These are phyloP conservation scores for Drosophila aff. DNA, from an alignment of 1,140 invertebrate genomes.

Conservation along the genomic window DNA sequence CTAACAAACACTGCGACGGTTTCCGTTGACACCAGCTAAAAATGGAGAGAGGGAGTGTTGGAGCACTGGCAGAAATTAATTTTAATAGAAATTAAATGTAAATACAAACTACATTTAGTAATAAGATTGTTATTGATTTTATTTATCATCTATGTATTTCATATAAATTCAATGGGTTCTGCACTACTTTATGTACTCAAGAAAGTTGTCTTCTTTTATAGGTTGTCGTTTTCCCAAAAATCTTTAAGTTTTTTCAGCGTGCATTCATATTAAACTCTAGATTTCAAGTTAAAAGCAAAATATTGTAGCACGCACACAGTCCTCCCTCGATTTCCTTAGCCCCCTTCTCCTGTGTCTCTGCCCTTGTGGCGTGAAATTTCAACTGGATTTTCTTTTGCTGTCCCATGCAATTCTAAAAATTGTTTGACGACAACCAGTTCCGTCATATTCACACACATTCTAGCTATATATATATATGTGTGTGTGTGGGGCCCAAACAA, in stretches of 20 bases:
- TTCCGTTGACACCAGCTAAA: slow-evolving; percentile 67
- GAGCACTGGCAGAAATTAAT: slow-evolving; percentile 4
- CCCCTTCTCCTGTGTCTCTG: not conserved
- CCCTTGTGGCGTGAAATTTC: slow-evolving; percentile 39
- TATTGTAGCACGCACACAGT: slow-evolving; percentile 59
- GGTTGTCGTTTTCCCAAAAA: not conserved
- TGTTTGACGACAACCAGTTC: slow-evolving; percentile 74
- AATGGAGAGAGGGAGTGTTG: slow-evolving; percentile 1
- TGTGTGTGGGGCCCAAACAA: slow-evolving; percentile 37
- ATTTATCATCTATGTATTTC: not conserved
- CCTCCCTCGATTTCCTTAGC: not conserved
- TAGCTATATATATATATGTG: not conserved
- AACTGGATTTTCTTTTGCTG: slow-evolving; percentile 46
- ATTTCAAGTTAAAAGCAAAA: slow-evolving; percentile 75
- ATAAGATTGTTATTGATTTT: not conserved
- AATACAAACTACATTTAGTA: not conserved
- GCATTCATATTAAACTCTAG: slow-evolving; percentile 42
- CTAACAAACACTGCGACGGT: slow-evolving; percentile 73
- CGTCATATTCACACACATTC: slow-evolving; percentile 60
- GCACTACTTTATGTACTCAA: not conserved
- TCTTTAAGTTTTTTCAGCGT: not conserved
- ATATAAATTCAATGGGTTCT: not conserved
- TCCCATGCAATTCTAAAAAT: slow-evolving; percentile 43
- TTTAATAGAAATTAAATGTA: not conserved
- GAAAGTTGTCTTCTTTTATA: not conserved